phyloP scores from a whole-genome alignment of 2,888 invertebrate species.

The Gandaritis pyraliata region DNA sequence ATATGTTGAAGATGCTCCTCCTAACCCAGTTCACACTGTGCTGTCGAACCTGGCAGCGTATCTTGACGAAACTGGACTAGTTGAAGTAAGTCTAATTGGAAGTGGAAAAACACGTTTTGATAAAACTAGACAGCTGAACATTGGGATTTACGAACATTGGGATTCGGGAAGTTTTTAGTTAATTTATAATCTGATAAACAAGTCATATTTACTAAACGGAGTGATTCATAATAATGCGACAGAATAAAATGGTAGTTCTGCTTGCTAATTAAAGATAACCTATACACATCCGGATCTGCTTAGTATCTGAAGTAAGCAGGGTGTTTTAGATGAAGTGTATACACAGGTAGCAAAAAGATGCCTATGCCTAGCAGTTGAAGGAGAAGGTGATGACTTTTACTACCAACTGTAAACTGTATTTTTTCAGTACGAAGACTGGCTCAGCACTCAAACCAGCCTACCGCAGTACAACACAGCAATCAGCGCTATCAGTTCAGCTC shows the following conservation, averaged over 20 bases:
- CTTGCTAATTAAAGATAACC: background rate
- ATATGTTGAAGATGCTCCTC: conserved; percentile 70
- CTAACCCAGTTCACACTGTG: conserved; percentile 66
- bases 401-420: too few species aligned
- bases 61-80: conserved; percentile 61
- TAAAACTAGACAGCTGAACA: too few species aligned
- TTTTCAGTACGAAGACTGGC: conserved; percentile 69
- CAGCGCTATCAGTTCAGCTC: conserved; percentile 61
- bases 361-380: too few species aligned
- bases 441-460: conserved; percentile 56
- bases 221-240: background rate
- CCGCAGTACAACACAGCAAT: conserved; percentile 58
- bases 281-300: background rate
- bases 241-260: background rate
- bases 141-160: too few species aligned
- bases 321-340: background rate
- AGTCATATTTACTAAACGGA: background rate
- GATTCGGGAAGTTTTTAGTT: too few species aligned
- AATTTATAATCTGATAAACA: too few species aligned
- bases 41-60: conserved; percentile 72
- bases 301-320: background rate
- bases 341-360: background rate
- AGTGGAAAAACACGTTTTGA: too few species aligned
- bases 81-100: conserved; percentile 54
- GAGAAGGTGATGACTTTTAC: too few species aligned